Evolutionary conservation across 2,113 vertebrate genomes (phyloP).

Genomic region (Mus pahari): DNA sequence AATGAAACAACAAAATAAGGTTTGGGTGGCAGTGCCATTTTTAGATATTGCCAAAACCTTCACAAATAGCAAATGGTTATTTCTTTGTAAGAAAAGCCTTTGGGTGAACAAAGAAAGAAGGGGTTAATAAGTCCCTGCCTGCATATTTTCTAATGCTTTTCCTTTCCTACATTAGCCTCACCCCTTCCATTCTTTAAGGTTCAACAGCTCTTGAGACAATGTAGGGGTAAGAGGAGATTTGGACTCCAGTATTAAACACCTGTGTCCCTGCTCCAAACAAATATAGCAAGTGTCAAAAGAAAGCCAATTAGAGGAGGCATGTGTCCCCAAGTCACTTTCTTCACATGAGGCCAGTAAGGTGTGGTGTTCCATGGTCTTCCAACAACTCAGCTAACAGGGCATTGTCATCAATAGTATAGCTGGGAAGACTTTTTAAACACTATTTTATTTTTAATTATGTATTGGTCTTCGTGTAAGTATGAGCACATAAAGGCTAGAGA

Average conservation of each 20-base stretch:
- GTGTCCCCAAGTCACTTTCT: neutral
- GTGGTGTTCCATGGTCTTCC: neutral
- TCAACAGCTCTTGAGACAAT: neutral
- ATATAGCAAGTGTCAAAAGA: neutral
- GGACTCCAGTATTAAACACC: neutral
- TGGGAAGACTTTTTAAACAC: neutral
- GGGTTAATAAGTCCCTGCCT: neutral
- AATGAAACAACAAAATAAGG: neutral
- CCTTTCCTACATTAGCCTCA: neutral
- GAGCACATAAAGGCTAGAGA: neutral
- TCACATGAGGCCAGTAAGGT: neutral
- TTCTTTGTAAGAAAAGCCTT: constrained; percentile 37
- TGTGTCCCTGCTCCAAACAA: neutral
- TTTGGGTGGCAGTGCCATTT: neutral
- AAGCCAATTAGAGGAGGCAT: neutral
- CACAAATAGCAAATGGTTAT: neutral
- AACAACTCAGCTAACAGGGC: neutral
- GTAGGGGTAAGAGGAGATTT: constrained; percentile 27
- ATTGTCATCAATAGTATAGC: neutral
- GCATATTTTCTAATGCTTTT: neutral
- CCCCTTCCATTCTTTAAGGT: neutral
- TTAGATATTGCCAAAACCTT: neutral
- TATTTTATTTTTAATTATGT: neutral
- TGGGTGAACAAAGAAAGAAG: neutral
- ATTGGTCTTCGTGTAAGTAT: neutral